Base-by-base conservation (phyloP, 2,888 invertebrate species). In the Matsumyia berberina region DNA sequence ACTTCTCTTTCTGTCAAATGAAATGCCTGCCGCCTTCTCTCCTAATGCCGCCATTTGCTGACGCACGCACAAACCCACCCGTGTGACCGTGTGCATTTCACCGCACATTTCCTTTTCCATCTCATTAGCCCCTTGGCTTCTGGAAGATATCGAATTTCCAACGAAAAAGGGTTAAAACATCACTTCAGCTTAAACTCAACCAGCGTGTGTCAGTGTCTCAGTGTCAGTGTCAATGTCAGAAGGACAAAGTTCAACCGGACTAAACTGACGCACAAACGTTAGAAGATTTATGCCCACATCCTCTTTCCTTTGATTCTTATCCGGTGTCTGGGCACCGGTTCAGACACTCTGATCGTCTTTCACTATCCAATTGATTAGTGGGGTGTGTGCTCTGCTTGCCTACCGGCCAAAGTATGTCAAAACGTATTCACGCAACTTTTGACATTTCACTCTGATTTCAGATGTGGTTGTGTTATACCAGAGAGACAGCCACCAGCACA, bases 71-170 rank as follows among this genome's bases (percentile, higher is more conserved):
- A 69, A 69, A 73, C 83, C 79, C 66, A 46, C 51, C 67, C 64
- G 58, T 60, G 60, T 73, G 55, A 53, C 44, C 60, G 19, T 76
- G 66, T 80, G 42, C 64, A 85, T 85, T 85, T 80, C 80, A 80
- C 66, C 62, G 29, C 74, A 80, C 70, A 85, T 70, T 80, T 80
- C 74, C 80, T 66, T 37, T 85, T 76, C 74, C 80, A 80, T 85
- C 64, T 76, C 80, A 85, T 85, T 85, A 85, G 60, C 46, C 85
- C 74, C 39, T 74, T 60, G 74, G 80, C 85, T 85, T 74, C 80
- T 85, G 85, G 39, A 76, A 55, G 35, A 60, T 85, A 80, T 85
- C 85, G n/a, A 17, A 76, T 85, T 58, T 70, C 85, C 70, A 8
- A 15, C 37, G 39, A 24, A 76, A 82, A 85, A 76, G 85, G 85